These are phyloP conservation scores for Otolemur garnettii DNA, from an alignment of 2,113 vertebrate genomes.

Conservation along the genomic window DNA sequence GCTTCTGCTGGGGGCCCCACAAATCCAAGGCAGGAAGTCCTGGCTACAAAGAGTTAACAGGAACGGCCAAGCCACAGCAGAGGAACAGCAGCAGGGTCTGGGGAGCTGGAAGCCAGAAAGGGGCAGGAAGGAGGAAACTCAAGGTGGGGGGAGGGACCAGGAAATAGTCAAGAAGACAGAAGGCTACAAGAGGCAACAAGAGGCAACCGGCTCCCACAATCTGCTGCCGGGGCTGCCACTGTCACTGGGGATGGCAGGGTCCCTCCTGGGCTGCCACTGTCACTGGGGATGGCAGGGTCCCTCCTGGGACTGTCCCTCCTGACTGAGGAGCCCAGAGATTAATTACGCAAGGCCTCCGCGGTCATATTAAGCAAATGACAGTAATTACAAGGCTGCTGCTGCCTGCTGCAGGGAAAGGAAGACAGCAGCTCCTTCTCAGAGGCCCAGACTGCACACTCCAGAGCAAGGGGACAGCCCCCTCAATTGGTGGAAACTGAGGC, in stretches of 20 bases:
- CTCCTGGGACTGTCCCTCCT: constrained; percentile 65
- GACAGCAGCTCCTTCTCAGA: neutral
- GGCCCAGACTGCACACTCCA: neutral
- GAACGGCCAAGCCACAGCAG: constrained; percentile 49
- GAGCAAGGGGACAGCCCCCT: neutral
- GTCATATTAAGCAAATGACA: constrained; percentile 74
- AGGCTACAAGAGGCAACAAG: constrained; percentile 76
- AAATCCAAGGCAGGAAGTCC: constrained; percentile 73
- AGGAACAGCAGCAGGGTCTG: constrained; percentile 65
- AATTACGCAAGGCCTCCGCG: constrained; percentile 73
- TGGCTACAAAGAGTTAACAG: constrained; percentile 68
- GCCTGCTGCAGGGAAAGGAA: neutral
- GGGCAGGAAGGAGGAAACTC: constrained; percentile 72
- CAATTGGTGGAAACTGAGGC: neutral
- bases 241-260: constrained; percentile 57
- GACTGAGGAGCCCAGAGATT: constrained; percentile 66
- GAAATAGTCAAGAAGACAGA: constrained; percentile 54
- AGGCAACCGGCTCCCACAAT: constrained; percentile 39
- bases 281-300: constrained; percentile 51
- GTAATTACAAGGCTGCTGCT: constrained; percentile 43
- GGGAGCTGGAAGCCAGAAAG: constrained; percentile 53
- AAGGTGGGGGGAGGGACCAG: constrained; percentile 60
- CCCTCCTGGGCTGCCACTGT: constrained; percentile 64
- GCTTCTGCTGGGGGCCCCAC: constrained; percentile 32
- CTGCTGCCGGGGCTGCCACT: constrained; percentile 55